Evolutionary conservation across 2,113 vertebrate species (phyloP), one percentile per base, ranked within the genome.

Genomic region (Calyptommatus sinebrachiatus): DNA sequence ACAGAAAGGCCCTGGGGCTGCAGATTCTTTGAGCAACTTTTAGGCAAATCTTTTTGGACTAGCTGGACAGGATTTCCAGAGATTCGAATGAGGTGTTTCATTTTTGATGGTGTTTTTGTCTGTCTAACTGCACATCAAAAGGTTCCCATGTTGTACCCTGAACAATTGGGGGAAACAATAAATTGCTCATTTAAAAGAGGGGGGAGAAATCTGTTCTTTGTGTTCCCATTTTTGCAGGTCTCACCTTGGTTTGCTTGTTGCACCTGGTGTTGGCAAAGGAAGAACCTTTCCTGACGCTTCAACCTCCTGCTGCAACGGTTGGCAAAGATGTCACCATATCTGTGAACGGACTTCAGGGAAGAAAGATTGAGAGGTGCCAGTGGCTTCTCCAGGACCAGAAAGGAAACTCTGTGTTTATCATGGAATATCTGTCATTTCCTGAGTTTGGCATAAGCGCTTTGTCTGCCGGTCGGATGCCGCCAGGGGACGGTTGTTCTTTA

Each of bases 311-410:
- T 0, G 53, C 67, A 21, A 20, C 22, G 8, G 9, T 2, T 35
- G 67, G 67, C 21, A 31, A 71, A 20, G 5, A 78, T 1, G 67
- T 78, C 31, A 78, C 53, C 22, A 14, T 78, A 1, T 4, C 22
- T 18, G 31, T 71, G 24, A 6, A 1, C 35, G 35, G 35, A 7
- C 31, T 1, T 2, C 68, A 53, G 2, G 1, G 1, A 9, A 0
- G 0, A 41, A 41, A 41, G 10, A 21, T 62, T 10, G 4, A 1
- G 2, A 1, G 2, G 14, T 78, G 77, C 18, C 26, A 21, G 9
- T 78, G 77, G 77, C 1, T 0, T 35, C 35, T 22, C 6, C 5
- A n/a, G 0, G 21, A 0, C 26, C 8, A 0, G 5, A 1, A 5
- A 0, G 35, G 35, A 22, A 10, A 6, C 1, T 5, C 1, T 0